A percentile compares a stretch with the other conserved stretches of the same genome.
Evolutionary conservation across 2,888 invertebrate species (phyloP).

Genomic region (Malthinus flaveolus): DNA sequence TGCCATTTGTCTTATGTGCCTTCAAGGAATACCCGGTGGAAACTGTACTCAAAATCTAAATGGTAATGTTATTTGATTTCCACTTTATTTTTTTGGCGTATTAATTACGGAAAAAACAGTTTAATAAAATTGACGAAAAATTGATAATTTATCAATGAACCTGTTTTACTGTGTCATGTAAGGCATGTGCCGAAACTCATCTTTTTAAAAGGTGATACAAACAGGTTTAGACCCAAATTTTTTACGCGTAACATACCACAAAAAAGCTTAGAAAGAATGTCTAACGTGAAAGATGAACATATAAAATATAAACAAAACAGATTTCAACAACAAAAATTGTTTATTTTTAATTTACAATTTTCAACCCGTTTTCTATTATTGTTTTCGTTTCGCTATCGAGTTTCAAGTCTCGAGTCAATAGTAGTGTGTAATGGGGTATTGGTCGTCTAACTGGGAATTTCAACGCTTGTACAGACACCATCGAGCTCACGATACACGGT

Average conservation of each 20-base stretch:
- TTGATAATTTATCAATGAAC: slow-evolving; percentile 22
- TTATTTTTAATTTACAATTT: neutral
- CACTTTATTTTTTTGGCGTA: neutral
- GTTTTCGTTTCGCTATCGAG: neutral
- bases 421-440: no score
- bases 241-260: slow-evolving; percentile 10
- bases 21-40: slow-evolving; percentile 18
- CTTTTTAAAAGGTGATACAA: slow-evolving; percentile 11
- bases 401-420: no score
- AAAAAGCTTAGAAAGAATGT: slow-evolving; percentile 7
- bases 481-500: no score
- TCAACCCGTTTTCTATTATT: neutral
- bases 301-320: no score
- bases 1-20: slow-evolving; percentile 29
- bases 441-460: slow-evolving; percentile 1
- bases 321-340: neutral
- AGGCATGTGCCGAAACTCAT: slow-evolving; percentile 18
- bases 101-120: neutral
- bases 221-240: slow-evolving; percentile 18
- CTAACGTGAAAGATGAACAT: no score
- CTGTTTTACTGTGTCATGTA: slow-evolving; percentile 20
- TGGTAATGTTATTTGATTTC: slow-evolving; percentile 12
- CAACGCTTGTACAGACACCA: slow-evolving; percentile 7
- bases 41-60: slow-evolving; percentile 15
- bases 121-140: slow-evolving; percentile 10